Evolutionary conservation across 2,797 vertebrate genomes (phyloP).

Genomic region (Taenioides sp.): DNA sequence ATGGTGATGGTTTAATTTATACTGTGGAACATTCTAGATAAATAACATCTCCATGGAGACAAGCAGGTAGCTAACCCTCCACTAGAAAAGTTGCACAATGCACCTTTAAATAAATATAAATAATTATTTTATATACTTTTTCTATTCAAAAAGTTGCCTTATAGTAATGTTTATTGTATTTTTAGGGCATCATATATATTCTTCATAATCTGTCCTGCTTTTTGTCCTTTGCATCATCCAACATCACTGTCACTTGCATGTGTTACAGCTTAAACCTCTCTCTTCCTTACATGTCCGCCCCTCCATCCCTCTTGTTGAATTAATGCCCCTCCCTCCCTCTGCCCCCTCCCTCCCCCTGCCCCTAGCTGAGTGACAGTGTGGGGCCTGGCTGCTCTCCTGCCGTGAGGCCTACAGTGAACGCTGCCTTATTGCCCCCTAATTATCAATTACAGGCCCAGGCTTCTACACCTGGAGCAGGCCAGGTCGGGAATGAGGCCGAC

Average conservation of each 20-base stretch:
- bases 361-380: conserved; percentile 60
- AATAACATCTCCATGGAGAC: too few species aligned
- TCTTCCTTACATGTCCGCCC: not conserved
- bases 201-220: not conserved
- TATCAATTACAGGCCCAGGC: conserved; percentile 76
- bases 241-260: conserved; percentile 15
- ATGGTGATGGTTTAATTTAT: too few species aligned
- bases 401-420: conserved; percentile 55
- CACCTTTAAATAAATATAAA: too few species aligned
- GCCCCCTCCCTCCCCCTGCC: conserved; percentile 6
- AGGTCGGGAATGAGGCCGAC: conserved; percentile 72
- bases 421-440: conserved; percentile 77
- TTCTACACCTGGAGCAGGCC: conserved; percentile 77
- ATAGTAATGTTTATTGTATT: not conserved
- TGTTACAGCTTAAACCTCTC: conserved; percentile 19
- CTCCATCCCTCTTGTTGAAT: conserved; percentile 36
- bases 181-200: not conserved
- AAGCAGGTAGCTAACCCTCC: too few species aligned
- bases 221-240: conserved; percentile 13
- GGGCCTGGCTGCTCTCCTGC: conserved; percentile 61
- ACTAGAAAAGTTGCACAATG: too few species aligned
- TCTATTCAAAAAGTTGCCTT: not conserved
- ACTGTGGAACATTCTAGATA: too few species aligned
- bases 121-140: too few species aligned
- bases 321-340: conserved; percentile 18